Base-by-base conservation (phyloP, 2,113 vertebrate genomes). In the Dendropsophus ebraccatus region DNA sequence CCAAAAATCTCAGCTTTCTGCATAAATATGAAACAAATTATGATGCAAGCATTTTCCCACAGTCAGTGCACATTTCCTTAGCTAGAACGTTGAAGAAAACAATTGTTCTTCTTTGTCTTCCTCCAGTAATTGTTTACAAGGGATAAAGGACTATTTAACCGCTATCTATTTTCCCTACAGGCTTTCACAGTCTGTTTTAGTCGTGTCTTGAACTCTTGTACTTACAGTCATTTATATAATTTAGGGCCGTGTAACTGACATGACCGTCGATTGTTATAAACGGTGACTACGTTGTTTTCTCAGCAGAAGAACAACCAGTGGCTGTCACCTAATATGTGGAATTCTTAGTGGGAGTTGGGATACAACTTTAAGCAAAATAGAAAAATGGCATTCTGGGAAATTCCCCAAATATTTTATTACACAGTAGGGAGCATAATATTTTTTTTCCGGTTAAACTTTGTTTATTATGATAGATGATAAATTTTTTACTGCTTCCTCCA, bases 61-160 rank as follows among this genome's bases (percentile, higher is more conserved):
- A 84, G 73, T 76, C 83, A 65, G n/a, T 49, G 12, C 72, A 60
- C 74, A 37, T 23, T 76, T 76, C 54, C 37, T 37, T 62, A 60
- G 35, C 72, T 58, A 25, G 45, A 73, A 76, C 32, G 49, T 45
- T 65, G 72, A 62, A 84, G 54, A 84, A 75, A 65, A 84, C 60
- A 28, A 56, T 76, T 47, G 58, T 28, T 49, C 16, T 75, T n/a
- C 54, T 47, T 76, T 47, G 54, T 84, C 73, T 84, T 75, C 32
- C 72, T 65, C 23, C 62, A 28, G 14, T 76, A 65, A 84, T 84
- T 84, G 60, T 76, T 84, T 47, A 23, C 37, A 17, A 62, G 56
- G 54, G 19, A 84, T 75, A 84, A 76, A 84, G 83, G 75, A 17
- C 83, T 77, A 76, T 76, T 74, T 84, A 77, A 77, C 28, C 47